Evolutionary conservation across 2,113 vertebrate species (phyloP).

Genomic region (Sapayoa aenigma): DNA sequence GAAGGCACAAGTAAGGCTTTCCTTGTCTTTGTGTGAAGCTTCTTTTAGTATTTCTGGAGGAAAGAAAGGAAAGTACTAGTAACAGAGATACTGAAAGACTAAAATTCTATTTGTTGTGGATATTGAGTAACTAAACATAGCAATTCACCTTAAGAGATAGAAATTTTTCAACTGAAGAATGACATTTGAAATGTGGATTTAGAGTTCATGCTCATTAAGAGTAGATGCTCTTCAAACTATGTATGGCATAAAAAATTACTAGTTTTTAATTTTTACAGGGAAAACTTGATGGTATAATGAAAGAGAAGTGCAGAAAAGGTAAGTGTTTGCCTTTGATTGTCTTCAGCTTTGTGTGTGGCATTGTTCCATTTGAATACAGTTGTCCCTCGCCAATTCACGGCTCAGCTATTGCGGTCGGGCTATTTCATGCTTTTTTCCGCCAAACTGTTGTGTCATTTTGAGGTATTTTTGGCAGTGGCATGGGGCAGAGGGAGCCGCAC

Average conservation of each 20-base stretch:
- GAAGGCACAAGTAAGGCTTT: slow-evolving; percentile 81
- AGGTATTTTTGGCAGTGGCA: no score
- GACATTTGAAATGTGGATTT: background rate
- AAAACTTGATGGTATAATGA: slow-evolving; percentile 70
- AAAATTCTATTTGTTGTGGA: background rate
- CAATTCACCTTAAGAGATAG: background rate
- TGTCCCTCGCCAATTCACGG: no score
- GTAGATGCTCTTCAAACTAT: background rate
- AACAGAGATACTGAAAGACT: background rate
- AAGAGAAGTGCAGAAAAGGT: slow-evolving; percentile 81
- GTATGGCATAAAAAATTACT: background rate
- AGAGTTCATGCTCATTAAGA: background rate
- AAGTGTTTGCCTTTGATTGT: background rate
- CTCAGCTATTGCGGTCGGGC: no score
- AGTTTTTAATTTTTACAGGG: slow-evolving; percentile 70
- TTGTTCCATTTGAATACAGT: background rate
- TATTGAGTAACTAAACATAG: background rate
- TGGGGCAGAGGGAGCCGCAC: no score
- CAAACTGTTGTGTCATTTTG: no score
- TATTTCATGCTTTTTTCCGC: no score
- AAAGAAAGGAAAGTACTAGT: background rate
- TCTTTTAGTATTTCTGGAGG: background rate
- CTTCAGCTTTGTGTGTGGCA: background rate
- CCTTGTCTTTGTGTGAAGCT: background rate
- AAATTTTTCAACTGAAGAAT: background rate